Percentiles rank a stretch among this genome's conserved stretches.
phyloP scores from a whole-genome alignment of 64 coral and sea anemone species.

The Pachyseris speciosa region DNA sequence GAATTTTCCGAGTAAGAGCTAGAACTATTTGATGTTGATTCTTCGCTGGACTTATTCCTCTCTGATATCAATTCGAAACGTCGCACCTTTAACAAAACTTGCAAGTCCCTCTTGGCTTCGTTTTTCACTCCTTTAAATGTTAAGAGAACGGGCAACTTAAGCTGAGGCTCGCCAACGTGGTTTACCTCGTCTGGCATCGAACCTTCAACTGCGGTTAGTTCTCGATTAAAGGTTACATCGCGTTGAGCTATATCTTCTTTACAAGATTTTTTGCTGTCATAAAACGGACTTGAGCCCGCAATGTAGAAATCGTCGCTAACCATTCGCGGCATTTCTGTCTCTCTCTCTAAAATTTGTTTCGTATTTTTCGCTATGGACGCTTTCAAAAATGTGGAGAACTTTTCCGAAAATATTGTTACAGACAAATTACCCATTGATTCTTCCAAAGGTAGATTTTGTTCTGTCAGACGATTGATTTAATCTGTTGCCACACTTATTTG shows the following conservation, averaged over 20 bases:
- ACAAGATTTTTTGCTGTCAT: not conserved
- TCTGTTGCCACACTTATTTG: not conserved
- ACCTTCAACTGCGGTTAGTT: not conserved
- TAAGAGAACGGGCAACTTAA: not conserved
- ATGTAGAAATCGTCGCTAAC: not conserved
- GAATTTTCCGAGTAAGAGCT: not conserved
- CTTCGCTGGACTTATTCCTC: not conserved
- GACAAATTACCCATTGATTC: not conserved
- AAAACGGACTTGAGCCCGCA: not conserved
- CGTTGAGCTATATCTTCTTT: not conserved
- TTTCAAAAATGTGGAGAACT: not conserved
- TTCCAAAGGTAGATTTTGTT: not conserved
- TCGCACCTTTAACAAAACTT: not conserved
- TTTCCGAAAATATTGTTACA: not conserved
- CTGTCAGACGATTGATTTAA: not conserved
- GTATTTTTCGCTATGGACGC: not conserved
- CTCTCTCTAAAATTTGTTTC: not conserved
- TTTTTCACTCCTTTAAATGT: not conserved
- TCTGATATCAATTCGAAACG: not conserved
- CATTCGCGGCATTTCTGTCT: not conserved
- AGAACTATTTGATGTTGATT: not conserved
- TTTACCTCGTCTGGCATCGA: not conserved
- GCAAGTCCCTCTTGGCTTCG: not conserved
- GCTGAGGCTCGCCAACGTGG: not conserved
- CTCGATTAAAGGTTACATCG: not conserved